Conservation (phyloP, 2,888 invertebrate genomes). For the Encarsia formosa region DNA sequence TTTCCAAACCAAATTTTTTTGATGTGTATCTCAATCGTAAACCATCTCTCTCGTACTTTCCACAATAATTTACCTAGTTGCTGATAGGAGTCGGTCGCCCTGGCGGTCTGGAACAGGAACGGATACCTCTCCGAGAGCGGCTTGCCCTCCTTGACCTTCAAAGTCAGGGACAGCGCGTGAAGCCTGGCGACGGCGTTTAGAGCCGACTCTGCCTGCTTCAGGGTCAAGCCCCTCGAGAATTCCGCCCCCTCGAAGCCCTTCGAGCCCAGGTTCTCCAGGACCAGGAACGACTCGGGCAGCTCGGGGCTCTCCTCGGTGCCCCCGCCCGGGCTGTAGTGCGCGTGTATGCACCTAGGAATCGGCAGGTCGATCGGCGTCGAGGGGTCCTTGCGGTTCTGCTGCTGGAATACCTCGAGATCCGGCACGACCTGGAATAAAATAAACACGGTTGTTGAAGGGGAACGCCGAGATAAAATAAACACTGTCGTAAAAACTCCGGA, state of each 20-base stretch:
- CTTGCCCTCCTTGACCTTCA: conserved; percentile 57
- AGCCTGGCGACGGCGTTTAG: conserved; percentile 68
- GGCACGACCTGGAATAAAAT: conserved; percentile 60
- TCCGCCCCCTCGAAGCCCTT: conserved; percentile 64
- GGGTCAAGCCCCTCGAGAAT: conserved; percentile 65
- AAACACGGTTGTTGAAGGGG: too few species aligned
- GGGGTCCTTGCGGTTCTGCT: conserved; percentile 46
- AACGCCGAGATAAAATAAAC: too few species aligned
- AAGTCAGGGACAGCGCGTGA: conserved; percentile 68
- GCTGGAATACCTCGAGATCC: conserved; percentile 63
- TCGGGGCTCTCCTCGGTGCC: conserved; percentile 47
- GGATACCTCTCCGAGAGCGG: conserved; percentile 57
- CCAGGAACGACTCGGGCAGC: conserved; percentile 65
- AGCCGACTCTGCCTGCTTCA: conserved; percentile 65
- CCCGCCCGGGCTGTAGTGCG: conserved; percentile 58
- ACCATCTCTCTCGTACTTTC: too few species aligned
- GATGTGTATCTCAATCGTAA: too few species aligned
- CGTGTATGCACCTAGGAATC: conserved; percentile 68
- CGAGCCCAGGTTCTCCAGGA: conserved; percentile 70
- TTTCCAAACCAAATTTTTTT: too few species aligned
- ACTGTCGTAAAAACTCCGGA: too few species aligned
- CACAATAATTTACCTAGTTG: conserved; percentile 59
- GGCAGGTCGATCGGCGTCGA: conserved; percentile 56
- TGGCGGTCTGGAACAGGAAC: conserved; percentile 73
- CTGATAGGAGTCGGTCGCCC: conserved; percentile 76